Evolutionary conservation across 2,888 invertebrate species (phyloP).

Genomic region (Trichopria drosophilae): DNA sequence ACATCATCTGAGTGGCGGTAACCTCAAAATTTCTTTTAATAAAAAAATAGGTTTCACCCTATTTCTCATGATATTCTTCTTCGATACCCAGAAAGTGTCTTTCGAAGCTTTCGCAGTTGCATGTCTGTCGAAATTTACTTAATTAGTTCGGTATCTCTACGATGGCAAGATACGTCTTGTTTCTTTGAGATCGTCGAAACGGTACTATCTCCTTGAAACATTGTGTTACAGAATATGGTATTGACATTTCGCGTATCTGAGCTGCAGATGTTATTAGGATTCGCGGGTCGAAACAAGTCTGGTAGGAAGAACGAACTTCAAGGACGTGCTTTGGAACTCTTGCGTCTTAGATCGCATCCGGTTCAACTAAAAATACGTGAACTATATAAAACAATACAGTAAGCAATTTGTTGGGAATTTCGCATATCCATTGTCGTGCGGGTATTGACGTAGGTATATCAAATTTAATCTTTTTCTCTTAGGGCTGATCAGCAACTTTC

Average conservation of each 20-base stretch:
- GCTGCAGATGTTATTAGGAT: constrained; percentile 79
- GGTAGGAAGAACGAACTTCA: constrained; percentile 81
- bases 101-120: too few relatives aligned
- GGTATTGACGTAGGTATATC: neutral
- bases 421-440: too few relatives aligned
- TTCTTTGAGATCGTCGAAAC: constrained; percentile 1
- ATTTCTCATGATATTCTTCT: too few relatives aligned
- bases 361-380: constrained; percentile 69
- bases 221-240: constrained; percentile 58
- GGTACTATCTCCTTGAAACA: constrained; percentile 15
- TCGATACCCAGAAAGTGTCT: too few relatives aligned
- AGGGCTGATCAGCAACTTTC: constrained; percentile 55
- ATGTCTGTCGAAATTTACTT: too few relatives aligned
- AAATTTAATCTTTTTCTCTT: constrained; percentile 28
- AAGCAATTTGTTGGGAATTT: too few relatives aligned
- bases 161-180: too few relatives aligned
- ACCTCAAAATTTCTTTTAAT: too few relatives aligned
- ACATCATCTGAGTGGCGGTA: too few relatives aligned
- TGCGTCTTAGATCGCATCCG: constrained; percentile 67
- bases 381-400: constrained; percentile 70
- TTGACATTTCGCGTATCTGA: constrained; percentile 80
- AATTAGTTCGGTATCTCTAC: too few relatives aligned
- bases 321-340: constrained; percentile 71
- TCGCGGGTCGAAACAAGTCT: constrained; percentile 76
- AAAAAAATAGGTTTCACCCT: too few relatives aligned